Evolutionary conservation across 2,797 vertebrate species (phyloP).

Genomic region (Salarias fasciatus): DNA sequence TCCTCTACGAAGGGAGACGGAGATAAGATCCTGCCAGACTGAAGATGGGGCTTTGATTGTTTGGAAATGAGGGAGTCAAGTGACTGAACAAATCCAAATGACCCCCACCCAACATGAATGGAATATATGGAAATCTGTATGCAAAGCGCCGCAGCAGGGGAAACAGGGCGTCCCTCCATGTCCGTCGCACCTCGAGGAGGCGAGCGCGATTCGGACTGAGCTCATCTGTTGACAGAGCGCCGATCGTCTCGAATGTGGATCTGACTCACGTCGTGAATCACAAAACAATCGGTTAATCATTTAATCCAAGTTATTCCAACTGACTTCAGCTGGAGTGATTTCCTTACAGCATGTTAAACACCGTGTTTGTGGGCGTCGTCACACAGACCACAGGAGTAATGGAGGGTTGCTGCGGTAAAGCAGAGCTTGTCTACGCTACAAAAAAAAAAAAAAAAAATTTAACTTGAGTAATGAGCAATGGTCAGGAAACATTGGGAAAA

Average conservation of each 20-base stretch:
- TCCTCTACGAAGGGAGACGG: slow-evolving; percentile 68
- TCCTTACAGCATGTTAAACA: background rate
- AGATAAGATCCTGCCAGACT: slow-evolving; percentile 72
- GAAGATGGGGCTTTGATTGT: slow-evolving; percentile 75
- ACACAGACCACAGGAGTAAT: background rate
- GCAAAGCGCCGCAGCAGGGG: slow-evolving; percentile 75
- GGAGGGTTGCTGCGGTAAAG: background rate
- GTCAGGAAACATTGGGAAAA: slow-evolving; percentile 49
- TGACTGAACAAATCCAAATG: slow-evolving; percentile 83
- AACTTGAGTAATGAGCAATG: slow-evolving; percentile 32
- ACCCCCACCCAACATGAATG: slow-evolving; percentile 76
- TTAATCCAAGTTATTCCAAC: background rate
- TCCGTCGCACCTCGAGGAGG: slow-evolving; percentile 33
- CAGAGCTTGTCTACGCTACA: background rate
- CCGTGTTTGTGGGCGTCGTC: no score
- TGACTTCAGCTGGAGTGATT: background rate
- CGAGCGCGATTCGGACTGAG: slow-evolving; percentile 54
- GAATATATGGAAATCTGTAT: slow-evolving; percentile 86
- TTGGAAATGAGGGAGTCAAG: slow-evolving; percentile 71
- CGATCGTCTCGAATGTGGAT: background rate
- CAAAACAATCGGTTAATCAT: background rate
- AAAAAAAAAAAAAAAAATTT: slow-evolving; percentile 14
- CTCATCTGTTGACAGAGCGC: slow-evolving; percentile 23
- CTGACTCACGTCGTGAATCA: background rate
- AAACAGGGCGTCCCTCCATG: slow-evolving; percentile 60